phyloP scores from a whole-genome alignment of 2,113 vertebrate genomes.

The Thomomys bottae region DNA sequence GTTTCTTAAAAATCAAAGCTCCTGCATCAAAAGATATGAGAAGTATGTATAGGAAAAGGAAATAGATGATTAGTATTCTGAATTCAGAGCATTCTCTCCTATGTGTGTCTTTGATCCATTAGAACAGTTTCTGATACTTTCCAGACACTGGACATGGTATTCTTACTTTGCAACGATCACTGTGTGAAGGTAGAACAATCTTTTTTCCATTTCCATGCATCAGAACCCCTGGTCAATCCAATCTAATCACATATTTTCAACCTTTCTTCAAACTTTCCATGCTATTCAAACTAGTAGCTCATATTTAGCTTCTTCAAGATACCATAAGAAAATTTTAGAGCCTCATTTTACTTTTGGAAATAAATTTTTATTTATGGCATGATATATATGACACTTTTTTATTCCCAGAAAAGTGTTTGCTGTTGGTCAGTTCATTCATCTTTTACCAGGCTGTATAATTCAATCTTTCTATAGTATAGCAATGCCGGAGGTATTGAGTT shows the following conservation, averaged over 20 bases:
- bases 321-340: neutral
- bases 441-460: neutral
- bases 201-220: neutral
- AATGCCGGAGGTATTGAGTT: neutral
- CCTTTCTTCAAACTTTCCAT: neutral
- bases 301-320: neutral
- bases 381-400: neutral
- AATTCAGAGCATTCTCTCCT: neutral
- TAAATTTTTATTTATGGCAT: conserved; percentile 1
- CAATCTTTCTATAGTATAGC: neutral
- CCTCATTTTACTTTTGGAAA: conserved; percentile 26
- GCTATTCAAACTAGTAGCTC: neutral
- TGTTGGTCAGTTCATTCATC: neutral
- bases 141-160: neutral
- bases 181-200: neutral
- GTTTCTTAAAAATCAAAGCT: neutral
- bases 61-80: neutral
- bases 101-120: neutral
- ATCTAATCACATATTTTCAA: neutral
- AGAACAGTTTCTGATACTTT: neutral
- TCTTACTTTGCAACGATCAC: neutral
- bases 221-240: neutral
- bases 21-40: neutral
- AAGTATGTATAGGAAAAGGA: neutral
- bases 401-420: neutral